Percentiles rank a stretch among this genome's conserved stretches.
phyloP scores from a whole-genome alignment of 2,888 invertebrate genomes.

The Pammene fasciana region DNA sequence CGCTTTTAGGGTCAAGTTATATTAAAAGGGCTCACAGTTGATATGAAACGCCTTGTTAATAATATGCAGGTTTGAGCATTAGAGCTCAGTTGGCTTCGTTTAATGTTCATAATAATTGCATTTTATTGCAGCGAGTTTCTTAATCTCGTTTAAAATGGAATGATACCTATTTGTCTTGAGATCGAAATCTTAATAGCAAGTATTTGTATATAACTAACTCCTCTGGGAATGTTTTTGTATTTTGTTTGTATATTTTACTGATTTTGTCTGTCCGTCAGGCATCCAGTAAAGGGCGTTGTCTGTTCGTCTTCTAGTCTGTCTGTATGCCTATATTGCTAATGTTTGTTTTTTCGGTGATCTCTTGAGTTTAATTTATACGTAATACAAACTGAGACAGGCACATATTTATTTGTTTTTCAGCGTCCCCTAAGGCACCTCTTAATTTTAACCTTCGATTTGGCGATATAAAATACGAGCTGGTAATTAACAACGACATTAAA shows the following conservation, averaged over 20 bases:
- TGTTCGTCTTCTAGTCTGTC: too few species aligned
- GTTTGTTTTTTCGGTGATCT: too few species aligned
- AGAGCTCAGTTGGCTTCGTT: background rate
- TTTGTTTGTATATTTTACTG: too few species aligned
- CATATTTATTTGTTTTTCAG: background rate
- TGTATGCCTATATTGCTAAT: too few species aligned
- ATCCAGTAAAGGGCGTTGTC: too few species aligned
- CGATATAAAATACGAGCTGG: background rate
- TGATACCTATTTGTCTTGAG: conserved; percentile 8
- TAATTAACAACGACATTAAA: conserved; percentile 10
- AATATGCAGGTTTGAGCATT: background rate
- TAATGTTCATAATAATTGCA: conserved; percentile 24
- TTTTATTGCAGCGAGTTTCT: conserved; percentile 19
- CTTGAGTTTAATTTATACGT: too few species aligned
- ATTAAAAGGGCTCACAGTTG: background rate
- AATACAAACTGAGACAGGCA: too few species aligned
- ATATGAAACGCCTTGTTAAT: background rate
- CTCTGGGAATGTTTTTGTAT: background rate
- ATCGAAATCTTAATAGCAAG: background rate
- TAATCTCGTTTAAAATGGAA: conserved; percentile 20
- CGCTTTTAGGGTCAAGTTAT: too few species aligned
- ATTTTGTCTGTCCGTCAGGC: too few species aligned
- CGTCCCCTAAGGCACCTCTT: background rate
- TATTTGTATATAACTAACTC: background rate
- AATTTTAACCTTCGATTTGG: conserved; percentile 13